Evolutionary conservation across 2,797 vertebrate species (phyloP), one percentile per base, ranked within the genome.

Genomic region (Iguana delicatissima): DNA sequence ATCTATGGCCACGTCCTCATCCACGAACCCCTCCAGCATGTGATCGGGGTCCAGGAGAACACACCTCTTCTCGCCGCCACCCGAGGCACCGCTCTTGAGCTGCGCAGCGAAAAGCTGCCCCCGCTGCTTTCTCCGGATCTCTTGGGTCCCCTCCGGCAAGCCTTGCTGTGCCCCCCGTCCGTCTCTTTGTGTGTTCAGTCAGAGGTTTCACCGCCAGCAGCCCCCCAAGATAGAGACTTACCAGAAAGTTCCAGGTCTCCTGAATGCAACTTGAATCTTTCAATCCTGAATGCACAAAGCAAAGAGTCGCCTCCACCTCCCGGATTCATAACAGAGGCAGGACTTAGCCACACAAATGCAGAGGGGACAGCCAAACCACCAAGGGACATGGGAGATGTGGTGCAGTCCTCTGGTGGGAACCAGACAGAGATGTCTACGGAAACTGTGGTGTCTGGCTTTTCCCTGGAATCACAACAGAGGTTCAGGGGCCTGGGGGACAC

Each of bases 1-100:
- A 87, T 95, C 29, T 97, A 93, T 38, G 98, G 98, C 86, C 98
- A 98, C 0, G 84, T 97, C 6, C 82, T 97, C 57, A 96, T 98
- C 29, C 96, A 94, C 26, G 98, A 98, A 73, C 96, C 97, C 87
- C 91, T 95, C 26, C 96, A 96, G 38, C 93, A 95, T 0, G 64
- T 95, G 26, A 93, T 93, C 62, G 94, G 95, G 52, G 94, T 96
- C 35, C 98, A 97, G 88, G 97, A 98, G 82, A 97, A 97, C 88
- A 89, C 95, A 6, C 90, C 95, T 3, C 93, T 96, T 64, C 90
- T 96, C 26, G 90, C 96, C 18, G 95, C 95, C 55, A 89, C 94
- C 91, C 96, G 92, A 84, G 96, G 97, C 1, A 95, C 84, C 9
- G 94, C 94, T n/a, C 69, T 89, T 2, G 86, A 84, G 32, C 52